Conservation (phyloP, 1,140 invertebrate species). For the Brachionus sp. region DNA sequence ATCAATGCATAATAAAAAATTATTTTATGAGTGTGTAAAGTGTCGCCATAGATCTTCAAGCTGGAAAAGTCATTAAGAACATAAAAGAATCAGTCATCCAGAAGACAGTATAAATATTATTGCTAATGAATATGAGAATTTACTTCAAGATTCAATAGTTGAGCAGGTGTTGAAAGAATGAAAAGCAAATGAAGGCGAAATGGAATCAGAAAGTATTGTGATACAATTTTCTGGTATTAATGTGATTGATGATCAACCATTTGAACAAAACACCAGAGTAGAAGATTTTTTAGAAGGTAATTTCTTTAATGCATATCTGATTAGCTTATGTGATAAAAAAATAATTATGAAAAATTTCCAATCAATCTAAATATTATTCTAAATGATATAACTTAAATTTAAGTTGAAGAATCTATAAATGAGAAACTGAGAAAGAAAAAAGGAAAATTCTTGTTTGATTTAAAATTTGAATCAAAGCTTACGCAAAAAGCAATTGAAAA, state of each 20-base stretch:
- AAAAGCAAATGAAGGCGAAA: neutral
- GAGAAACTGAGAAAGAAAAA: too few relatives aligned
- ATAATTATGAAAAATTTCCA: neutral
- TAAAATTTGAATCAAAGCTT: too few relatives aligned
- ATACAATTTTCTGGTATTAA: neutral
- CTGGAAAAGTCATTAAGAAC: neutral
- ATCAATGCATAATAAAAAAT: neutral
- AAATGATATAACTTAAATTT: neutral
- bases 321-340: neutral
- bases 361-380: neutral
- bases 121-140: neutral
- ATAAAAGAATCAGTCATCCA: neutral
- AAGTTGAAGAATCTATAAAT: too few relatives aligned
- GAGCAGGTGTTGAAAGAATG: neutral
- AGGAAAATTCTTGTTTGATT: too few relatives aligned
- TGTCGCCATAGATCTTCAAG: neutral
- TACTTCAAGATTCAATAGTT: neutral
- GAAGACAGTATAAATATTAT: neutral
- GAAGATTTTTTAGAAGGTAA: neutral
- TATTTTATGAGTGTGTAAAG: neutral
- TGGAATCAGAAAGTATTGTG: neutral
- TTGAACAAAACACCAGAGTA: neutral
- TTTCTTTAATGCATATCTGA: neutral
- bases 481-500: too few relatives aligned
- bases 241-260: neutral